phyloP scores from a whole-genome alignment of 2,888 invertebrate genomes.

The Miltochrista miniata region DNA sequence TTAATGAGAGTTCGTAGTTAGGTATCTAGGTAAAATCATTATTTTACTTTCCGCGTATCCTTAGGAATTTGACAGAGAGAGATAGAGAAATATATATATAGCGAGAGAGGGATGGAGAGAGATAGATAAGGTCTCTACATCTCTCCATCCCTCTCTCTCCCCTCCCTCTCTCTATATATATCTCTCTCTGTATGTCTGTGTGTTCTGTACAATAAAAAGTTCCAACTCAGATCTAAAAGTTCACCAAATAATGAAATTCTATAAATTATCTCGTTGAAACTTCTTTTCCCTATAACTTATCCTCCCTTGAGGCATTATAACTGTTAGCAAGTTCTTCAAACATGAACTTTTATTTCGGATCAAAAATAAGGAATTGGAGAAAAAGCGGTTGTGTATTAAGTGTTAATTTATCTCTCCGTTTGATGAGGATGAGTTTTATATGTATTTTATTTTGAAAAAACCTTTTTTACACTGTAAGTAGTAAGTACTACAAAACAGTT shows the following conservation, averaged over 20 bases:
- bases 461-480: not conserved
- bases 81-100: too few species aligned
- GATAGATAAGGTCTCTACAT: too few species aligned
- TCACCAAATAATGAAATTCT: not conserved
- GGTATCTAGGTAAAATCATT: too few species aligned
- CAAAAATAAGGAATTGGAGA: not conserved
- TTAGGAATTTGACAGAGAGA: too few species aligned
- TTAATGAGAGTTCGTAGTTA: too few species aligned
- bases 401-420: too few species aligned
- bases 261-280: slow-evolving; percentile 2
- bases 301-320: not conserved
- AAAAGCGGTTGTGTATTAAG: too few species aligned
- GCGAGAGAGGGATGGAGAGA: too few species aligned
- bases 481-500: not conserved
- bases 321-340: not conserved
- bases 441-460: not conserved
- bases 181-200: too few species aligned
- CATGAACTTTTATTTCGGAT: not conserved
- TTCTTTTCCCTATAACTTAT: not conserved
- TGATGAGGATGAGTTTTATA: not conserved
- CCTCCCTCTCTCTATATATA: too few species aligned
- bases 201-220: not conserved
- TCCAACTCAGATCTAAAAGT: not conserved
- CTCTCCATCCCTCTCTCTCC: too few species aligned
- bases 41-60: too few species aligned